Percentiles rank a stretch among this genome's conserved stretches.
These are phyloP conservation scores for Axis porcinus DNA, from an alignment of 2,113 vertebrate species.

Conservation along the genomic window DNA sequence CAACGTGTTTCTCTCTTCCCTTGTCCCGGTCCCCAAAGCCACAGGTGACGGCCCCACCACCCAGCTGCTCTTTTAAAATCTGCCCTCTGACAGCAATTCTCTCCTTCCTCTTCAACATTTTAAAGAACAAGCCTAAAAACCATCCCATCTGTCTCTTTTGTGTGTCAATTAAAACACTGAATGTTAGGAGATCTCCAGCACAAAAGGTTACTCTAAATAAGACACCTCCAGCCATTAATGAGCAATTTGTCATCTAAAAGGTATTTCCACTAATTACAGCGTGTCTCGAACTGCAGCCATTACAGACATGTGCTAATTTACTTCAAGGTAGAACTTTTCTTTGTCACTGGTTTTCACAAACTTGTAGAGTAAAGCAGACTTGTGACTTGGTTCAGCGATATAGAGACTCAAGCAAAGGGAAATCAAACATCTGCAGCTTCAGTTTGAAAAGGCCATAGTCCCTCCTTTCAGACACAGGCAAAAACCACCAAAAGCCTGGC, in stretches of 20 bases:
- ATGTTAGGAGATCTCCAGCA: slow-evolving; percentile 11
- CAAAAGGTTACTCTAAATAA: slow-evolving; percentile 60
- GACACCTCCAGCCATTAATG: slow-evolving; percentile 42
- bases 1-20: background rate
- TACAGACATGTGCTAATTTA: slow-evolving; percentile 46
- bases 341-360: slow-evolving; percentile 28
- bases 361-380: background rate
- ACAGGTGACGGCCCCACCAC: accelerated
- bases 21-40: background rate
- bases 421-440: slow-evolving; percentile 48
- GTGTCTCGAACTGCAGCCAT: background rate
- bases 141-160: slow-evolving; percentile 63
- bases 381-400: slow-evolving; percentile 40
- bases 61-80: background rate
- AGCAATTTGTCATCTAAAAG: slow-evolving; percentile 47
- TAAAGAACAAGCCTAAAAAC: background rate
- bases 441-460: slow-evolving; percentile 51
- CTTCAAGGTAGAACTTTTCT: slow-evolving; percentile 46
- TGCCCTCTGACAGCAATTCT: background rate
- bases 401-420: slow-evolving; percentile 38
- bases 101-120: background rate
- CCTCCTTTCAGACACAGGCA: background rate
- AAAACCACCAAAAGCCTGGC: slow-evolving; percentile 27
- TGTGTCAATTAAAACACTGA: slow-evolving; percentile 45
- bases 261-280: slow-evolving; percentile 40